Evolutionary conservation across 2,797 vertebrate species (phyloP), one percentile per base, ranked within the genome.

Genomic region (Sciaenops ocellatus): DNA sequence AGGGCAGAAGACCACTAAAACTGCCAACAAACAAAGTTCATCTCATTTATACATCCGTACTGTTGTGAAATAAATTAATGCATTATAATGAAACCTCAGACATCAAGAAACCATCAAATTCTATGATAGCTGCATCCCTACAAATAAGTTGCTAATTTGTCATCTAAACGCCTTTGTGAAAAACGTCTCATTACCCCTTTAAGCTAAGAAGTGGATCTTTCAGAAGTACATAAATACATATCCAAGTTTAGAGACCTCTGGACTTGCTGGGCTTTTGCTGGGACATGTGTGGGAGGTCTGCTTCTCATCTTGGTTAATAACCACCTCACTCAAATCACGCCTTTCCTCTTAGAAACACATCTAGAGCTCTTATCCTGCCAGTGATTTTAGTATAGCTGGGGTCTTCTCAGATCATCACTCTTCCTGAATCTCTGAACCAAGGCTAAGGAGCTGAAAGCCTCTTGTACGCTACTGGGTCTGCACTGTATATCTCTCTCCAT

Each of bases 401-500:
- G 74, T 88, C 80, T 83, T 85, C 80, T 69, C 52, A 80, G 68
- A 84, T 89, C 87, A 86, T 83, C 69, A 84, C 77, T 90, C 82
- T 80, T 79, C 69, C 73, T 76, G 78, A 82, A 69, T 73, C 82
- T 81, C 79, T 81, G 89, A 87, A 83, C 79, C 80, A 87, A 71
- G 73, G 83, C 85, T 90, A 90, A 92, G 86, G 83, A 88, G 90
- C 89, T 89, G 89, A 93, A 90, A 92, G 90, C 91, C 83, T 88
- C 85, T 80, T 84, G 86, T 85, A 84, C 47, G 52, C 71, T 75
- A 76, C 78, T 69, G 79, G 79, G 77, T 85, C 85, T 69, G 81
- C 82, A 85, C 85, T 84, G 89, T 87, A 90, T 90, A 91, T 91
- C 87, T 85, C 72, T 83, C 78, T 92, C 92, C 84, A 94, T 95